Base-by-base conservation (phyloP, 2,113 vertebrate genomes). In the Eulemur rufifrons region DNA sequence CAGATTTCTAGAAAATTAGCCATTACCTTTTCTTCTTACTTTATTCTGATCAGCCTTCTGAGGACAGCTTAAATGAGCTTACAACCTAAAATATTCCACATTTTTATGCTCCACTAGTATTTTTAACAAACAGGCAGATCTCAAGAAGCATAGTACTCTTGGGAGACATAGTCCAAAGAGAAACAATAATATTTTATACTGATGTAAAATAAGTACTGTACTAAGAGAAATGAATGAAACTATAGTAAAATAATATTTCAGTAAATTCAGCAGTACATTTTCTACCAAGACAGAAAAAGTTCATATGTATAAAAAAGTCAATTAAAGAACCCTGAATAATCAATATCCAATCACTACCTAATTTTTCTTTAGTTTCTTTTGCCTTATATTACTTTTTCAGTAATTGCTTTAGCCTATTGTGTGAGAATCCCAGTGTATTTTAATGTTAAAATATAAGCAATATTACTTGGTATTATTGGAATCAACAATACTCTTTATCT, bases 1-100 rank as follows among this genome's bases (percentile, higher is more conserved):
- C 59, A 15, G 80, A 87, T 50, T 90, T 94, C 84, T 82, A 90
- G 94, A 97, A 97, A 94, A 95, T 93, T 84, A 88, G 52, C 76
- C 94, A 85, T 96, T 95, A 68, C 13, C 69, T 92, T 85, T 71
- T 59, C 59, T 37, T 89, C 37, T 74, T 73, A 52, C 69, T 90
- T 95, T 59, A 47, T 64, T 94, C 29, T n/a, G 20, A 54, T 61
- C 85, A 68, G 1, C 89, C 77, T 81, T 95, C 71, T 23, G 39
- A 85, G 59, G 39, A 92, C 12, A 71, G 76, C 63, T 88, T 84
- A 71, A 95, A 87, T 92, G 94, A 94, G 50, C 68, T 69, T 45
- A 89, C 50, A 21, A n/a, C 32, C 66, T 77, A 34, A 90, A 85
- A 73, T 85, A 76, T 69, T 66, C 87, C 85, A 42, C 77, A 69